Evolutionary conservation across 2,888 invertebrate genomes (phyloP).

Genomic region (Priocnemis perturbator): DNA sequence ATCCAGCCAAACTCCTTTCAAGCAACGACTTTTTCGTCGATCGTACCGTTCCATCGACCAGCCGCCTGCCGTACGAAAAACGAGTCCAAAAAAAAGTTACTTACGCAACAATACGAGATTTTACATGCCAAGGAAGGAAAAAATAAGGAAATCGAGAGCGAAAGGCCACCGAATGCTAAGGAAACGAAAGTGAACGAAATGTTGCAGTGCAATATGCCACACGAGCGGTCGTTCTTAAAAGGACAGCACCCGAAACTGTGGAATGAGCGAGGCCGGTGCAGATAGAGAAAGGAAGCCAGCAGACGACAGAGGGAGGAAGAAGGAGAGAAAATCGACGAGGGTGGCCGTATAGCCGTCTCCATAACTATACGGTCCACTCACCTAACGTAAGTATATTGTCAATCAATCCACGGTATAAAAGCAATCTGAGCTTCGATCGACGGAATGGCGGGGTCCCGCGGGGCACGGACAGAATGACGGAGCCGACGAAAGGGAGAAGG

Average conservation of each 20-base stretch:
- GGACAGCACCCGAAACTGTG: too few species aligned
- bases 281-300: background rate
- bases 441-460: slow-evolving; percentile 69
- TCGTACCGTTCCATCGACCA: too few species aligned
- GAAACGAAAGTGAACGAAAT: too few species aligned
- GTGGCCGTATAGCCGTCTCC: slow-evolving; percentile 56
- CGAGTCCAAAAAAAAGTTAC: too few species aligned
- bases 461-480: slow-evolving; percentile 57
- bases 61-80: too few species aligned
- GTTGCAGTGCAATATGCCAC: too few species aligned
- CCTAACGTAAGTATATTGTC: slow-evolving; percentile 74
- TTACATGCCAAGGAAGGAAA: too few species aligned
- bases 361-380: slow-evolving; percentile 69
- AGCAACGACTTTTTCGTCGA: too few species aligned
- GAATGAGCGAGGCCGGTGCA: too few species aligned
- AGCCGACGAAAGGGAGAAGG: slow-evolving; percentile 18
- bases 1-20: background rate
- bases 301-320: background rate
- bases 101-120: too few species aligned
- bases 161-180: too few species aligned
- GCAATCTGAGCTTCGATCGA: slow-evolving; percentile 74
- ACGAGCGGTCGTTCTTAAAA: background rate
- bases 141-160: too few species aligned
- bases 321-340: background rate
- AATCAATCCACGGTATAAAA: slow-evolving; percentile 74